phyloP scores from a whole-genome alignment of 1,140 invertebrate species.

The Ylistrum balloti region DNA sequence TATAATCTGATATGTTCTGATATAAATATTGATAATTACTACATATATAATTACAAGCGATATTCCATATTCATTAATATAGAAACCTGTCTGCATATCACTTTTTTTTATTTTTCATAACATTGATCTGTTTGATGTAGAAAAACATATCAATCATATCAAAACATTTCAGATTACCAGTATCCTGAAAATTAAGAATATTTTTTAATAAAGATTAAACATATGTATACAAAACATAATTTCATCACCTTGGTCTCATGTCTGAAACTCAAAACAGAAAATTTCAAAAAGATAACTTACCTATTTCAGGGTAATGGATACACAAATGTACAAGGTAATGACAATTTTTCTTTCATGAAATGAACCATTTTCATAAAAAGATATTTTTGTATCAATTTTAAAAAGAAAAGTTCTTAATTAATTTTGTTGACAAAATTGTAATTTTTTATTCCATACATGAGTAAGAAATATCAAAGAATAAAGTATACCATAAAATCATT shows the following conservation, averaged over 20 bases:
- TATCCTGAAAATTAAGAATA: neutral
- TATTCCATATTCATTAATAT: no score
- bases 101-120: neutral
- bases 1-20: neutral
- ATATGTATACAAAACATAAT: neutral
- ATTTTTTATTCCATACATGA: no score
- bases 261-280: neutral
- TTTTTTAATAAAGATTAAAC: neutral
- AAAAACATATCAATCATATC: neutral
- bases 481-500: no score
- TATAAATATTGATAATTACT: neutral
- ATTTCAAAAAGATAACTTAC: neutral
- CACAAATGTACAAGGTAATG: no score
- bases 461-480: no score
- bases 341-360: no score
- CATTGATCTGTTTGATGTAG: neutral
- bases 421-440: no score
- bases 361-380: no score
- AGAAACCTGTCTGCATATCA: neutral
- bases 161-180: constrained; percentile 10
- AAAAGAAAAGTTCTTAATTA: no score
- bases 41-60: neutral
- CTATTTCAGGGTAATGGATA: neutral
- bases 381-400: no score
- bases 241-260: neutral